Conservation (phyloP, 92 coral and sea anemone genomes). For the Ricordea florida region DNA sequence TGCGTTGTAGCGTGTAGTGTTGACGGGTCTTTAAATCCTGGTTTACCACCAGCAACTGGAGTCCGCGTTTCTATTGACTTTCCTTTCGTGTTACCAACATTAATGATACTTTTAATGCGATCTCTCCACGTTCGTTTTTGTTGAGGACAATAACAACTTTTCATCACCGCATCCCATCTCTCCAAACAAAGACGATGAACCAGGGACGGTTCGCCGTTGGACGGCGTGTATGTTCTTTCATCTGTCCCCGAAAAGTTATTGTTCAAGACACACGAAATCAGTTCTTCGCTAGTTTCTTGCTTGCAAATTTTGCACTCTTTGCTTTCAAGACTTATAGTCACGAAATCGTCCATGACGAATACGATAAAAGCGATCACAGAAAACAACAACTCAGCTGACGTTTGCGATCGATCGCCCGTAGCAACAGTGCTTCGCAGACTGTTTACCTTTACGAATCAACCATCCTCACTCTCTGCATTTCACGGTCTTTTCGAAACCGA, state of each 20-base stretch:
- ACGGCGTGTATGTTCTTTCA: background rate
- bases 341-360: slow-evolving; percentile 75
- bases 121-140: slow-evolving; percentile 85
- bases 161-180: slow-evolving; percentile 83
- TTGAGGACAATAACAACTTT: slow-evolving; percentile 61
- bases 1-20: slow-evolving; percentile 2
- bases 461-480: too few species aligned
- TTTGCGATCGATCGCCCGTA: too few species aligned
- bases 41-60: slow-evolving; percentile 22
- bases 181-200: slow-evolving; percentile 79
- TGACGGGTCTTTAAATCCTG: background rate
- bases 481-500: too few species aligned
- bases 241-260: slow-evolving; percentile 66
- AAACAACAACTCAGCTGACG: too few species aligned
- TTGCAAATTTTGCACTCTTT: slow-evolving; percentile 83
- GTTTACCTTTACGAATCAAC: too few species aligned
- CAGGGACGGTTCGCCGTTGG: slow-evolving; percentile 33
- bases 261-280: slow-evolving; percentile 78
- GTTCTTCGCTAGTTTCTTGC: slow-evolving; percentile 88
- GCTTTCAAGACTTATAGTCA: slow-evolving; percentile 80
- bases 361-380: too few species aligned
- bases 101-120: slow-evolving; percentile 60
- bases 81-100: slow-evolving; percentile 34
- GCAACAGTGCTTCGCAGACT: too few species aligned
- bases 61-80: slow-evolving; percentile 50